Evolutionary conservation across 2,888 invertebrate species (phyloP), one percentile per base, ranked within the genome.

Genomic region (Cerastoderma edule): DNA sequence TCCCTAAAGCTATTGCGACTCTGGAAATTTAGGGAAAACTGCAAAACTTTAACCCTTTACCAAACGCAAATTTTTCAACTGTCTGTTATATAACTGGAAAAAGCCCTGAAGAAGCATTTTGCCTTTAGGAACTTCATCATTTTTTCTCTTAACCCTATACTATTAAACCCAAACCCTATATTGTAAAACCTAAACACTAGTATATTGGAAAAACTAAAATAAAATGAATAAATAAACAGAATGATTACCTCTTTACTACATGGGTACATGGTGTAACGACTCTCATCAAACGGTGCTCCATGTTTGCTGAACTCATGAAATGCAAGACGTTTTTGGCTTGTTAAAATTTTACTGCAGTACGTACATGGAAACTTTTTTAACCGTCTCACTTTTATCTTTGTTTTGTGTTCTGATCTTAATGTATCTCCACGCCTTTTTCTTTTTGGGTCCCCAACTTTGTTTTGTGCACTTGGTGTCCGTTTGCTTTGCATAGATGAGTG

Each of bases 271-370:
- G 54, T 69, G 65, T 78, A 82, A n/a, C 54, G 64, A 16, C 60
- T 57, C 35, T 35, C 72, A 56, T 82, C 76, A 54, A 69, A 82
- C 13, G 73, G 78, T 46, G 56, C 54, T 4, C 78, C 82, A 76
- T 82, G 82, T 33, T 78, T 76, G 39, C 78, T 76, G 50, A 67
- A 82, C 66, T 76, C 76, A 57, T 82, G 82, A 48, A 82, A 82
- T 5, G 67, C 73, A 5, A 71, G 67, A 48, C 82, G 28, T 33
- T 78, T 82, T 19, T 63, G 68, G 46, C 72, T 82, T 2, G 82
- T 75, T 32, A 82, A 50, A 27, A 73, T 69, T 48, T 67, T 78
- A 19, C 71, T 39, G 64, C 82, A 82, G 27, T 67, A 56, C 30
- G 74, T 54, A 60, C 82, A 82, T 6, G 82, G 78, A 64, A 72